Conservation (phyloP, 1,140 invertebrate genomes). For the Lucilia cuprina region DNA sequence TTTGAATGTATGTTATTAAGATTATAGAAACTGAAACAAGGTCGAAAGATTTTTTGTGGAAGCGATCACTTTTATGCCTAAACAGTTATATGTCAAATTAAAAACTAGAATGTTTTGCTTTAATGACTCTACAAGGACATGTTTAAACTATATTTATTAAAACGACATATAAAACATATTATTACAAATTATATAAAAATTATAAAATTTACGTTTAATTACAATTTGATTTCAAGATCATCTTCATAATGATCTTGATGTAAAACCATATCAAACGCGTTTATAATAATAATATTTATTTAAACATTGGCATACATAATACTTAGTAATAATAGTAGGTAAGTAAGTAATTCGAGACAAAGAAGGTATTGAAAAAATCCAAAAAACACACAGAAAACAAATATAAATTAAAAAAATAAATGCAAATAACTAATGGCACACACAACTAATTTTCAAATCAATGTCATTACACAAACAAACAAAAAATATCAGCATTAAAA, state of each 20-base stretch:
- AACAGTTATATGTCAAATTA: no score
- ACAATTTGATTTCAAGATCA: not conserved
- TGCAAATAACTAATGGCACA: not conserved
- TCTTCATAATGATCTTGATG: conserved; percentile 8
- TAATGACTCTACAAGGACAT: not conserved
- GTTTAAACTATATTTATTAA: not conserved
- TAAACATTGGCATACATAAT: conserved; percentile 3
- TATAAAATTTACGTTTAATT: not conserved
- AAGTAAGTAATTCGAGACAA: not conserved
- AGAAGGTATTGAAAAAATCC: not conserved
- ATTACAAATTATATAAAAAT: not conserved
- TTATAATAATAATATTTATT: not conserved
- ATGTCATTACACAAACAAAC: conserved; percentile 19
- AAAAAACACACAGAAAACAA: not conserved
- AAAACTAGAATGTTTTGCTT: not conserved
- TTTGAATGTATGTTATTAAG: no score
- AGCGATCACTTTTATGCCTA: no score
- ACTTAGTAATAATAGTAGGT: no score
- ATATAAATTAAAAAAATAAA: not conserved
- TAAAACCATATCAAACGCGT: conserved; percentile 7
- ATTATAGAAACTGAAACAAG: no score
- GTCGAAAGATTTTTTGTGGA: no score
- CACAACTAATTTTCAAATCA: conserved; percentile 12
- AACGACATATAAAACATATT: not conserved
- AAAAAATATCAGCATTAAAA: no score